Evolutionary conservation across 2,888 invertebrate species (phyloP), one percentile per base, ranked within the genome.

Genomic region (Heliconius hortense): DNA sequence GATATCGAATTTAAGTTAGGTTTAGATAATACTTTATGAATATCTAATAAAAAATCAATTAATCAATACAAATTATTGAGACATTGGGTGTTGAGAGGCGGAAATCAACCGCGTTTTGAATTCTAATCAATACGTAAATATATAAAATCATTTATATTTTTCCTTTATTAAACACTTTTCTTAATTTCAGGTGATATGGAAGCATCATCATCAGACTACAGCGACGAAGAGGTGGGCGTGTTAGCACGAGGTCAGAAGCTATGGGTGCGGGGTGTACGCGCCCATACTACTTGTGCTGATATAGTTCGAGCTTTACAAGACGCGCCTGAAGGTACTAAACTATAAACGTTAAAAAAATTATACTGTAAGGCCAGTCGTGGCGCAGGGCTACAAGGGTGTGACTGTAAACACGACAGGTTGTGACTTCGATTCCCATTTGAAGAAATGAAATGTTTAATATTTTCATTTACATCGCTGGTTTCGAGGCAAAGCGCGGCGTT

Each of bases 221-320:
- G 95, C 81, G 96, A 96, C 77, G 95, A 95, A 84, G 96, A 96
- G 86, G 95, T 97, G 62, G 96, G 96, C 15, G 96, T 97, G 80
- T 95, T 97, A 95, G 95, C 97, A 35, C 94, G 96, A 76, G 97
- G 97, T 4, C 96, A 96, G 84, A 96, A 96, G 85, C 95, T 97
- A 82, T 97, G 97, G 97, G 96, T 97, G 76, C 96, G 97, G 2
- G 97, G 97, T 4, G 95, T 97, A 71, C 95, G 96, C 72, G 93
- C 96, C 15, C 95, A 96, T 81, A 97, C 97, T 56, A 97, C 97
- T 7, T 97, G 97, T 85, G 95, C 96, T 67, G 97, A 97, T 88
- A 95, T 97, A 82, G 96, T 97, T 75, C 94, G 95, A 80, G 97
- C 97, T 0, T 88, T 97, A 74, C 94, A 97, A 68, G 91, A 87